These are phyloP conservation scores for Bungarus multicinctus DNA, from an alignment of 2,113 vertebrate genomes.

Conservation along the genomic window DNA sequence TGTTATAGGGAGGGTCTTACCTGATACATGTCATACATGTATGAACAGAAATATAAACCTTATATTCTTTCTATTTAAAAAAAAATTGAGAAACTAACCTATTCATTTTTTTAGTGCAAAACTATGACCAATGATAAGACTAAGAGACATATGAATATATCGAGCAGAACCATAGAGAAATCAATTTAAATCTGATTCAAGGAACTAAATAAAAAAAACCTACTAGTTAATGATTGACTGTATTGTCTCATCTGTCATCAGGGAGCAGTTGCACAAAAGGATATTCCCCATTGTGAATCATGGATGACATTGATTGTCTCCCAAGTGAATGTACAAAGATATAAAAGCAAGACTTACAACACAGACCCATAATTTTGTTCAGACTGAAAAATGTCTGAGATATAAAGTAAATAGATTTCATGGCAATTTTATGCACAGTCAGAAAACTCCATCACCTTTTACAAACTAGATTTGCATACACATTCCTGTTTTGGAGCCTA, in stretches of 20 bases:
- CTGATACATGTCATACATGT: background rate
- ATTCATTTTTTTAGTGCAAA: background rate
- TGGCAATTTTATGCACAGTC: conserved; percentile 34
- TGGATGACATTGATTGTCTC: conserved; percentile 50
- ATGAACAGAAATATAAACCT: background rate
- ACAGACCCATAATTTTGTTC: conserved; percentile 38
- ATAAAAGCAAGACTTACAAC: conserved; percentile 35
- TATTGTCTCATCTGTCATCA: conserved; percentile 44
- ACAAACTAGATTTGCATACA: background rate
- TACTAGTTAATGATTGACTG: conserved; percentile 41
- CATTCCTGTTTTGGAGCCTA: background rate
- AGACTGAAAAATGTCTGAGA: conserved; percentile 43
- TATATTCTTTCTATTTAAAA: background rate
- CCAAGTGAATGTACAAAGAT: conserved; percentile 38
- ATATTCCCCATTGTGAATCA: conserved; percentile 46
- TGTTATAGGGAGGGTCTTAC: background rate
- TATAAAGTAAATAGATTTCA: conserved; percentile 45
- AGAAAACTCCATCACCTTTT: background rate
- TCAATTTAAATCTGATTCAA: conserved; percentile 32
- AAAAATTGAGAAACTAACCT: background rate
- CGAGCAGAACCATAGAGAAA: background rate
- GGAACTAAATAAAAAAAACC: background rate
- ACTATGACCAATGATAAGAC: conserved; percentile 16
- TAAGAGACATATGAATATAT: background rate
- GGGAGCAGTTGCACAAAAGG: conserved; percentile 37